A percentile compares a stretch with the other conserved stretches of the same genome.
Conservation (phyloP, 2,113 vertebrate genomes). For the Gorsachius goisagi region DNA sequence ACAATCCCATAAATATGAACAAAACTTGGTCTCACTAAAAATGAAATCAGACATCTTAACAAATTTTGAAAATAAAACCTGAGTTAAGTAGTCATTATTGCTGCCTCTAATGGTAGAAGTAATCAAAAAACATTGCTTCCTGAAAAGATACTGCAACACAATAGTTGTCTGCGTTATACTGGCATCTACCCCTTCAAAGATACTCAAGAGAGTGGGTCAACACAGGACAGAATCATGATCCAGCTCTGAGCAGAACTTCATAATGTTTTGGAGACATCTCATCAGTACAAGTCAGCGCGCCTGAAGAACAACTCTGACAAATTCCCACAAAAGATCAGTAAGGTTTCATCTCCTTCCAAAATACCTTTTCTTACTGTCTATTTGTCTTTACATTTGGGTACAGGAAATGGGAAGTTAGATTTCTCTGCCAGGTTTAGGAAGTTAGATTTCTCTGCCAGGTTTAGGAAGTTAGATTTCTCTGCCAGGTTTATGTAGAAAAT, state of each 20-base stretch:
- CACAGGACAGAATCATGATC: not conserved
- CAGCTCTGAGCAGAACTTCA: not conserved
- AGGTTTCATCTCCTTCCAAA: not conserved
- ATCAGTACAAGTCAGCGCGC: rapidly evolving
- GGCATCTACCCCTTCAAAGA: not conserved
- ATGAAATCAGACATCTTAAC: not conserved
- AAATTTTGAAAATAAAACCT: not conserved
- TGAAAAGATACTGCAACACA: not conserved
- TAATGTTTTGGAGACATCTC: not conserved
- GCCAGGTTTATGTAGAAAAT: not conserved
- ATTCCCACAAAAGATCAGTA: not conserved
- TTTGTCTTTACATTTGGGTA: not conserved
- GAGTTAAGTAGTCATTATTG: not conserved
- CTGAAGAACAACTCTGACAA: not conserved
- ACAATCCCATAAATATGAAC: not conserved
- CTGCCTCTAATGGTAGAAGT: not conserved
- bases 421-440: not conserved
- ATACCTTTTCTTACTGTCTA: not conserved
- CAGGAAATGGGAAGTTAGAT: not conserved
- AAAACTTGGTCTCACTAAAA: not conserved
- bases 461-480: not conserved
- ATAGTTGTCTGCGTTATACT: not conserved
- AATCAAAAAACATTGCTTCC: not conserved
- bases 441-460: not conserved
- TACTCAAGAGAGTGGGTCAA: not conserved